Evolutionary conservation across 2,113 vertebrate species (phyloP).

Genomic region (Pycnonotus jocosus): DNA sequence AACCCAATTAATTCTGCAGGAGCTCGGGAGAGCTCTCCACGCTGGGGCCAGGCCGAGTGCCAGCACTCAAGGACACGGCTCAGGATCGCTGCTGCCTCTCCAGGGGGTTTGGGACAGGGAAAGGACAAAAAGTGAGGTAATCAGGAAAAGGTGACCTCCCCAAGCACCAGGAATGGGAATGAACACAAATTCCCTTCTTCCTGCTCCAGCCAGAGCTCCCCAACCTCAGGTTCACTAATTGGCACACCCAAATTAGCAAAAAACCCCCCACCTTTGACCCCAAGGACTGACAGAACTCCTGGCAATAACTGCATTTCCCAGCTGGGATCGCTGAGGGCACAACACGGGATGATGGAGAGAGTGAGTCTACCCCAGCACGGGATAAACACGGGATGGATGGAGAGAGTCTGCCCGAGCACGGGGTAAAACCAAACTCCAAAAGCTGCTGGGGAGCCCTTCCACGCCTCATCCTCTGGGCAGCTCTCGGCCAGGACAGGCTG

Average conservation of each 20-base stretch:
- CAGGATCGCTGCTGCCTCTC: neutral
- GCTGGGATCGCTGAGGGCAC: neutral
- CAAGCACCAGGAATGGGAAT: neutral
- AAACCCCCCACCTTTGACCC: neutral
- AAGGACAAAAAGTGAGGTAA: neutral
- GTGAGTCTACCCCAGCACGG: neutral
- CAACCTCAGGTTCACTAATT: neutral
- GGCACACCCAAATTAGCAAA: no score
- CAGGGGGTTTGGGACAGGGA: neutral
- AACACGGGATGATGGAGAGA: rapidly evolving
- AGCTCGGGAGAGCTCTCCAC: neutral
- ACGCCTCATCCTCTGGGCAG: neutral
- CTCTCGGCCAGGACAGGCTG: neutral
- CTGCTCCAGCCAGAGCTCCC: neutral
- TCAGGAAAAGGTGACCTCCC: neutral
- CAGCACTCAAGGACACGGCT: neutral
- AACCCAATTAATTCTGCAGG: neutral
- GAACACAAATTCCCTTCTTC: neutral
- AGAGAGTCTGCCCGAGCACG: neutral
- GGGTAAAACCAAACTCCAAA: neutral
- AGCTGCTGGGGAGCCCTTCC: neutral
- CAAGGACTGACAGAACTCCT: neutral
- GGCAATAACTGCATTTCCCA: neutral
- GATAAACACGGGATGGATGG: rapidly evolving
- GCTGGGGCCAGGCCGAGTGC: neutral